These are phyloP conservation scores for Solenopsis invicta DNA, from an alignment of 1,140 invertebrate genomes.

Conservation along the genomic window DNA sequence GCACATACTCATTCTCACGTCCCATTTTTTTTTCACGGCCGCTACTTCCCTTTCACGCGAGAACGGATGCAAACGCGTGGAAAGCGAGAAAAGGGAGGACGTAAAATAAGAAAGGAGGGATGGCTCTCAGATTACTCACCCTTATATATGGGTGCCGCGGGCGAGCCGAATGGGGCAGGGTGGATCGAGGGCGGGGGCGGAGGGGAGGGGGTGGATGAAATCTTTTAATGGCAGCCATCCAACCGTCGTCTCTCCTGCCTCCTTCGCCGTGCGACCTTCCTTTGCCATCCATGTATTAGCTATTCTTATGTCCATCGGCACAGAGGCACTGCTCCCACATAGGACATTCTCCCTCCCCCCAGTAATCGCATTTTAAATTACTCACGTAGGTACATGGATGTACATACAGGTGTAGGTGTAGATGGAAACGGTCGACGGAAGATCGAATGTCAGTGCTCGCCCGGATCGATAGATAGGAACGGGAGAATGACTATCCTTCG, in stretches of 20 bases:
- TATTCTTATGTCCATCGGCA: conserved; percentile 84
- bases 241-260: conserved; percentile 67
- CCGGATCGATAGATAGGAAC: conserved; percentile 56
- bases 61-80: conserved; percentile 68
- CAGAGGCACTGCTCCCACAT: conserved; percentile 73
- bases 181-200: conserved; percentile 40
- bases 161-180: conserved; percentile 51
- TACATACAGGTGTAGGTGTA: conserved; percentile 57
- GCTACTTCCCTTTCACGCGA: conserved; percentile 63
- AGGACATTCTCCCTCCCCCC: conserved; percentile 74
- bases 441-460: conserved; percentile 73
- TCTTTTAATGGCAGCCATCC: conserved; percentile 84
- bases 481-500: conserved; percentile 51
- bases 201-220: conserved; percentile 77
- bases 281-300: conserved; percentile 81
- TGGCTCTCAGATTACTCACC: conserved; percentile 83
- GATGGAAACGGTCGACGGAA: conserved; percentile 70
- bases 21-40: conserved; percentile 54
- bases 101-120: conserved; percentile 78
- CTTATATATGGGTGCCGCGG: conserved; percentile 81
- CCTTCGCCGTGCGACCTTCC: conserved; percentile 62
- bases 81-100: conserved; percentile 76
- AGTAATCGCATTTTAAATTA: conserved; percentile 85
- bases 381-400: conserved; percentile 75
- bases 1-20: conserved; percentile 38